Conservation (phyloP, 2,888 invertebrate genomes). For the Mayetiola destructor region DNA sequence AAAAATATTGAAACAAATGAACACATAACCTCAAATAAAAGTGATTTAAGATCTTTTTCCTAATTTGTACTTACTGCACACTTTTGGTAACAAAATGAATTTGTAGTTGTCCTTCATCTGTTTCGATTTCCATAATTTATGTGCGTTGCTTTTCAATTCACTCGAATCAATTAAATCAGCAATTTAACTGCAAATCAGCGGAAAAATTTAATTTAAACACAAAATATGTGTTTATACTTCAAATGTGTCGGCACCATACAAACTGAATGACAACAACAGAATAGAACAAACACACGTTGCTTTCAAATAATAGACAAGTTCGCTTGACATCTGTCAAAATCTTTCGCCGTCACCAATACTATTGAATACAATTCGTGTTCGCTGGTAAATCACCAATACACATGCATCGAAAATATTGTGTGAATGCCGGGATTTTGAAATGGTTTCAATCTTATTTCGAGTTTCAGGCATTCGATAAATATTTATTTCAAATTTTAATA, state of each 20-base stretch:
- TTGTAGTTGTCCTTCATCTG: slow-evolving; percentile 50
- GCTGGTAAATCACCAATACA: too few species aligned
- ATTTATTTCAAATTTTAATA: too few species aligned
- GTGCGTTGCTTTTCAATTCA: background rate
- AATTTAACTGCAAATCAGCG: too few species aligned
- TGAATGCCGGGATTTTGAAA: too few species aligned
- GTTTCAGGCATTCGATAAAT: too few species aligned
- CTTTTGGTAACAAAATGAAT: slow-evolving; percentile 69
- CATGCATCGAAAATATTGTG: too few species aligned
- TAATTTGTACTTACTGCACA: slow-evolving; percentile 47
- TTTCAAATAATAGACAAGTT: background rate
- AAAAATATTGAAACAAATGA: background rate
- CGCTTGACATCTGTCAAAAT: background rate
- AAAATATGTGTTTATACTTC: too few species aligned
- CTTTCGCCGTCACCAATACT: slow-evolving; percentile 9
- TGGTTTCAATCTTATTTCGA: too few species aligned
- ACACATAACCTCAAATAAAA: slow-evolving; percentile 8
- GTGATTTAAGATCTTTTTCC: background rate
- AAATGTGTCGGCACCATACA: too few species aligned
- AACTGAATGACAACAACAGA: background rate
- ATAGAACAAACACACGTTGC: slow-evolving; percentile 4
- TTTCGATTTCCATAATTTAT: slow-evolving; percentile 28
- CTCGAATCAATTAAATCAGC: too few species aligned
- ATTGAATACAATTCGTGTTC: background rate
- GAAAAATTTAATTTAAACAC: too few species aligned